A percentile compares a stretch with the other conserved stretches of the same genome.
Conservation (phyloP, 2,113 vertebrate genomes). For the Nyctereutes procyonoides region DNA sequence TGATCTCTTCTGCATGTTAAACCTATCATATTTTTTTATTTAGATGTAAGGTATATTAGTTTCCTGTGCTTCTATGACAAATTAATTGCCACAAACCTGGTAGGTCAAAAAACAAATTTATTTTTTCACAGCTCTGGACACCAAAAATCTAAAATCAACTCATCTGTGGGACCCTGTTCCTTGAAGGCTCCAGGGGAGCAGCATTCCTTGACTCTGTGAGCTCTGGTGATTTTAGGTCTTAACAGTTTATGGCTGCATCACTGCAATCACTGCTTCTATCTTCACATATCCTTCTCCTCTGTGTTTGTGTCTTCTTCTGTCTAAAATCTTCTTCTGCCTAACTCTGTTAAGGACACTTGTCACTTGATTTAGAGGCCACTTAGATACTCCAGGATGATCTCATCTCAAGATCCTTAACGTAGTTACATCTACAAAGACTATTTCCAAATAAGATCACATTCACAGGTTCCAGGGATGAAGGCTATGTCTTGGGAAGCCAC, state of each 20-base stretch:
- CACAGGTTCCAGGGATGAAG: neutral
- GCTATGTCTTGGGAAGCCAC: neutral
- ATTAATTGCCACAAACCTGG: neutral
- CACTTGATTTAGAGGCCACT: neutral
- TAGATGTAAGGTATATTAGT: neutral
- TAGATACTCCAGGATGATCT: neutral
- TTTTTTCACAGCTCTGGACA: neutral
- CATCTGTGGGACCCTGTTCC: neutral
- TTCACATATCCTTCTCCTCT: neutral
- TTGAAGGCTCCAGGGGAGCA: neutral
- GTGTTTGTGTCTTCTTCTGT: neutral
- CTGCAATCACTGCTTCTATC: neutral
- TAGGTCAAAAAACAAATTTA: neutral
- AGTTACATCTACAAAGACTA: neutral
- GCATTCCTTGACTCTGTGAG: neutral
- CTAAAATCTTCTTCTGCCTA: neutral
- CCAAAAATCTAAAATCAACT: neutral
- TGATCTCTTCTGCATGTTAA: neutral
- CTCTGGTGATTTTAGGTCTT: neutral
- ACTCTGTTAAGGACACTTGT: neutral
- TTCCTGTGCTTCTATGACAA: neutral
- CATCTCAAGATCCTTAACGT: neutral
- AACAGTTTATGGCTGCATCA: neutral
- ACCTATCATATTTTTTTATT: slow-evolving; percentile 1
- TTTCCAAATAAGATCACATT: neutral